A percentile compares a stretch with the other conserved stretches of the same genome.
These are phyloP conservation scores for Manis crassicaudata DNA, from an alignment of 2,797 vertebrate genomes.

Conservation along the genomic window DNA sequence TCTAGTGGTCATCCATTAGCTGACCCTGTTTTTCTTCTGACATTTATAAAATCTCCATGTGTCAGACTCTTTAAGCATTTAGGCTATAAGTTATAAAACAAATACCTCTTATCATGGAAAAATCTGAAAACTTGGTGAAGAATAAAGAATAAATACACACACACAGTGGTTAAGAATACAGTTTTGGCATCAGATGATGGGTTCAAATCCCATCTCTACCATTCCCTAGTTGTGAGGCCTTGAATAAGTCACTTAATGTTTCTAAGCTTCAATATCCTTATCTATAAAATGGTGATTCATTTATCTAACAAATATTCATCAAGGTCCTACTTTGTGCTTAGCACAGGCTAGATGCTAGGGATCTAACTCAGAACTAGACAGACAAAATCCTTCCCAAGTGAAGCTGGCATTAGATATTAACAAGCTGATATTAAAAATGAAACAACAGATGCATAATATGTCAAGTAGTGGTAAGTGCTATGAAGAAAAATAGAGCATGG, in stretches of 20 bases:
- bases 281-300: neutral
- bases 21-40: neutral
- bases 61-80: conserved; percentile 27
- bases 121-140: neutral
- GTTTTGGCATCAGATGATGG: neutral
- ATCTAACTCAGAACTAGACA: neutral
- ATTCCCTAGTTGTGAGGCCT: neutral
- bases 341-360: neutral
- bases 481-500: neutral
- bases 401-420: neutral
- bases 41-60: neutral
- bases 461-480: neutral
- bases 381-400: neutral
- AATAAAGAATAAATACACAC: neutral
- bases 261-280: neutral
- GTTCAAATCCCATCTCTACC: neutral
- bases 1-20: neutral
- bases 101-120: neutral
- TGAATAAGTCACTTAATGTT: neutral
- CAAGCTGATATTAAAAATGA: neutral
- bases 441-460: neutral
- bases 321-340: neutral
- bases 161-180: neutral
- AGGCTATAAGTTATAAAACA: conserved; percentile 13
- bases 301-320: neutral